Conservation (phyloP, 2,797 vertebrate genomes). For the Sarcophilus harrisii region DNA sequence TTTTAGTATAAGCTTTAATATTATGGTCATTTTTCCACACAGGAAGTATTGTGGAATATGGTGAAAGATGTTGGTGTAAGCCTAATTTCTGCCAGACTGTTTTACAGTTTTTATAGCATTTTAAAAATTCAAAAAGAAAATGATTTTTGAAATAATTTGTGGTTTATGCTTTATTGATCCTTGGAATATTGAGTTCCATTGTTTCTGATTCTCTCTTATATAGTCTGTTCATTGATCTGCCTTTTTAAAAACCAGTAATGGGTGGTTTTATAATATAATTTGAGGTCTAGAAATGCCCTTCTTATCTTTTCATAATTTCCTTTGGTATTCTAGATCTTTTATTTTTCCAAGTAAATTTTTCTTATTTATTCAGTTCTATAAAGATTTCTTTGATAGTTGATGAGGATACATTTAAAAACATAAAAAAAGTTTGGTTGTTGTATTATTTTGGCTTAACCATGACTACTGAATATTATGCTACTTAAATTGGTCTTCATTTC, state of each 20-base stretch:
- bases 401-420: not conserved
- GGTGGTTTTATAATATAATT: not conserved
- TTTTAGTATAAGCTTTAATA: not conserved
- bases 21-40: not conserved
- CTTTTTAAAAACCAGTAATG: not conserved
- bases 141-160: not conserved
- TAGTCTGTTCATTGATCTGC: not conserved
- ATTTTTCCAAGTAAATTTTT: not conserved
- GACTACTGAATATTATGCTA: not conserved
- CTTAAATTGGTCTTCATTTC: not conserved
- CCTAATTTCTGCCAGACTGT: not conserved
- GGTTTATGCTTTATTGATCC: not conserved
- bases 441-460: not conserved
- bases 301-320: not conserved
- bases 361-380: not conserved
- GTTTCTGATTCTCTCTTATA: not conserved
- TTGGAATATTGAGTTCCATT: not conserved
- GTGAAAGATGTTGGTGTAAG: not conserved
- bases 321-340: not conserved
- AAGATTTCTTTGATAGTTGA: not conserved
- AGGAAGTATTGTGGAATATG: not conserved
- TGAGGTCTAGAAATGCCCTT: not conserved
- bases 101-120: not conserved
- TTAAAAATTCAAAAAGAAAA: not conserved
- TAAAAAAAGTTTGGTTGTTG: not conserved